A percentile compares a stretch with the other conserved stretches of the same genome.
phyloP scores from a whole-genome alignment of 2,113 vertebrate species.

The Sclerurus mexicanus region DNA sequence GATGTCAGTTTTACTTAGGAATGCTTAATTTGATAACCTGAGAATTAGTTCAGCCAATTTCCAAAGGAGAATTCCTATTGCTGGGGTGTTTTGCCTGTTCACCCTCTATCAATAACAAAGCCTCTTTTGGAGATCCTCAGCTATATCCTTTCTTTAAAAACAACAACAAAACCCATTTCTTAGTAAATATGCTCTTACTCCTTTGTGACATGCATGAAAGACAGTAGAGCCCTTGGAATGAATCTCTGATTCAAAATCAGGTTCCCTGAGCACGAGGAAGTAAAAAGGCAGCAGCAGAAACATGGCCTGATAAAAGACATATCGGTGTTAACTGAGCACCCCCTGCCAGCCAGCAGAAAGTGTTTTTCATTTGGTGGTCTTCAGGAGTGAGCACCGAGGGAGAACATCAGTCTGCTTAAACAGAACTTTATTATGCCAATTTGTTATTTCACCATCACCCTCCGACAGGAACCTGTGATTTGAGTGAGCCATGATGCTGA shows the following conservation, averaged over 20 bases:
- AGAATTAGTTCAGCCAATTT: constrained; percentile 51
- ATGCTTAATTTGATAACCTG: constrained; percentile 45
- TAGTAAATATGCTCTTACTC: neutral
- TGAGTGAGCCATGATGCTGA: neutral
- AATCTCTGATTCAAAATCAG: neutral
- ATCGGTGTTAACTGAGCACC: neutral
- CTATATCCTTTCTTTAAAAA: neutral
- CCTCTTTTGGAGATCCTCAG: neutral
- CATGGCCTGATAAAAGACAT: neutral
- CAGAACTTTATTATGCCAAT: neutral
- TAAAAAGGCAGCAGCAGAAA: neutral
- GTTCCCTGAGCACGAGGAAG: neutral
- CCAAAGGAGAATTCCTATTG: neutral
- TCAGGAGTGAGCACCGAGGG: neutral
- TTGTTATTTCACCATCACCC: neutral
- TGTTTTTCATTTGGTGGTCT: neutral
- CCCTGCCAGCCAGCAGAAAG: neutral
- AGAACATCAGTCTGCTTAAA: neutral
- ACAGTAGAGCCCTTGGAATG: neutral
- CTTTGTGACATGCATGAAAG: neutral
- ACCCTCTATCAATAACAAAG: neutral
- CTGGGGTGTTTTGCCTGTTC: neutral
- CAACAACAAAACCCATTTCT: neutral
- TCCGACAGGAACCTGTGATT: neutral
- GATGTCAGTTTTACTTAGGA: constrained; percentile 49